Evolutionary conservation across 2,888 invertebrate species (phyloP).

Genomic region (Erynnis tages): DNA sequence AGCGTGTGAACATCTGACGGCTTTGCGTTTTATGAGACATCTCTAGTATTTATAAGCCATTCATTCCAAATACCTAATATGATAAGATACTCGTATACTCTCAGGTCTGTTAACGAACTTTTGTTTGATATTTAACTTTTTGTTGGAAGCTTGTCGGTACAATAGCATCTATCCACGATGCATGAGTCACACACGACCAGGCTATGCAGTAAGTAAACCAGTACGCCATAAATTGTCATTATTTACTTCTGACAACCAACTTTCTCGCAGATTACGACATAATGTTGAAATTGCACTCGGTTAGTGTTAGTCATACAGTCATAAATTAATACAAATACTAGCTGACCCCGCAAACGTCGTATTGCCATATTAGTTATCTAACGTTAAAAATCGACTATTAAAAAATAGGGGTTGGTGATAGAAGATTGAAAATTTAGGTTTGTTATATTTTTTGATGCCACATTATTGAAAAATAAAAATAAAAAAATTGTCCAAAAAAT

Average conservation of each 20-base stretch:
- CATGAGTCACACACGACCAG: constrained; percentile 46
- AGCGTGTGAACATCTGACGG: background rate
- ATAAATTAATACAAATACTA: background rate
- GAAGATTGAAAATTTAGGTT: no score
- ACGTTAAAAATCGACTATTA: no score
- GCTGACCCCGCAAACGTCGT: no score
- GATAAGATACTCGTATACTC: background rate
- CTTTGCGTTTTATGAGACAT: no score
- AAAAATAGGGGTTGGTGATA: no score
- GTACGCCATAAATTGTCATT: constrained; percentile 31
- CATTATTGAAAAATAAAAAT: no score
- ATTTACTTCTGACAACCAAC: constrained; percentile 36
- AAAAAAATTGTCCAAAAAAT: no score
- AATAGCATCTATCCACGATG: constrained; percentile 21
- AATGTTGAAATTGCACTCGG: constrained; percentile 22
- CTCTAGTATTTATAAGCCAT: background rate
- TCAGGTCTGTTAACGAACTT: background rate
- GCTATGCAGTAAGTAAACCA: constrained; percentile 36
- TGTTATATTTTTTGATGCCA: no score
- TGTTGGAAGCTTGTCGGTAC: constrained; percentile 11
- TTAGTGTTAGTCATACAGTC: constrained; percentile 6
- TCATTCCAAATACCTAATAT: background rate
- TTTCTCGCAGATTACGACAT: constrained; percentile 45
- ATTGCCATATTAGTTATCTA: no score
- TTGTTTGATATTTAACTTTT: constrained; percentile 11